These are phyloP conservation scores for Montipora foliosa DNA, from an alignment of 64 coral and sea anemone species.

Conservation along the genomic window DNA sequence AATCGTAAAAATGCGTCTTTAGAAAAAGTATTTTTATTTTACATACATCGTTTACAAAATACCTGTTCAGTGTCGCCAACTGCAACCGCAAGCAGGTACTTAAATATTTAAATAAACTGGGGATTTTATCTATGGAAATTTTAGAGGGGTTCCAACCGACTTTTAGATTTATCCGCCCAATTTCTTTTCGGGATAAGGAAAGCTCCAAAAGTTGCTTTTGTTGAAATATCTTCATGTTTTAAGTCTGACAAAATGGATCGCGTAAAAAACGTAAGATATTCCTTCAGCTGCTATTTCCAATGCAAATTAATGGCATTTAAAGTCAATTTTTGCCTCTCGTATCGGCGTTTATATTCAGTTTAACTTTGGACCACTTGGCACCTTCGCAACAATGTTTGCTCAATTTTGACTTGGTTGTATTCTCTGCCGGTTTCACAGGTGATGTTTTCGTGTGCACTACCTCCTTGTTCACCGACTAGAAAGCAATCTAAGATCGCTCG, in stretches of 20 bases:
- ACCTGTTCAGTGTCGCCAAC: not conserved
- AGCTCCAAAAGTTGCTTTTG: not conserved
- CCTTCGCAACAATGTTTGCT: not conserved
- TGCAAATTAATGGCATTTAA: constrained; percentile 10
- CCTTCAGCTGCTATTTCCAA: not conserved
- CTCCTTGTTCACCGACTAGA: constrained; percentile 81
- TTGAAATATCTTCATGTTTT: not conserved
- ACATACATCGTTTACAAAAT: not conserved
- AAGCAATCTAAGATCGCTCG: constrained; percentile 76
- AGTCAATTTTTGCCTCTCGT: not conserved
- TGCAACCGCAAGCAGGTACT: constrained; percentile 12
- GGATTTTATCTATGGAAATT: not conserved
- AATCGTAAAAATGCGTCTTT: too few species aligned
- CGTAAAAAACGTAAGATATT: constrained; percentile 19
- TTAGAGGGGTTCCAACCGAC: not conserved
- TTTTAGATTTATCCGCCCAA: not conserved
- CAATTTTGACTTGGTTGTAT: not conserved
- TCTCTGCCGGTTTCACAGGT: constrained; percentile 63
- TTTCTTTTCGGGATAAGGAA: not conserved
- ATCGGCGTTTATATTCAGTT: constrained; percentile 15
- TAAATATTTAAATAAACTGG: not conserved
- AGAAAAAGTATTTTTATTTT: not conserved
- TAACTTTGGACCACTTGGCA: not conserved
- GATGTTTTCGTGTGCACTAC: constrained; percentile 97
- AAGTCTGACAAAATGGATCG: constrained; percentile 1